Base-by-base conservation (phyloP, 2,113 vertebrate genomes). In the Perccottus glenii region DNA sequence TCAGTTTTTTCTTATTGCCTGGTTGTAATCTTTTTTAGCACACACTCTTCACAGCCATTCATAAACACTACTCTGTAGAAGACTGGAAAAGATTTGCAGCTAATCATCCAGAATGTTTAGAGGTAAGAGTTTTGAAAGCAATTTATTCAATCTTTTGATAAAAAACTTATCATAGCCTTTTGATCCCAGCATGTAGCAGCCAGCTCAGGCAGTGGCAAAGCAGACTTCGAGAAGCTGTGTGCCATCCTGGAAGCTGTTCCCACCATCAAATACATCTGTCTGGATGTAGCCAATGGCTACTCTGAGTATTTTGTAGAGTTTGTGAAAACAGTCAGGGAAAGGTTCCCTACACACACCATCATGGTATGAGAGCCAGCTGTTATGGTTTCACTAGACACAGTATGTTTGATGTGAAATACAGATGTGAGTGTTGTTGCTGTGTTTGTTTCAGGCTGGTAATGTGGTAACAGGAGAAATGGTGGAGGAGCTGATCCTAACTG, bases 391-490 rank as follows among this genome's bases (percentile, higher is more conserved):
- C 32, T 5, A 4, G n/a, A 55, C 49, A 55, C 35, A 1, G 2
- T 19, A 53, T 14, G 8, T n/a, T 50, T 55, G 2, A 19, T 48
- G 47, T 5, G 9, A 50, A 6, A 19, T 15, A 9, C n/a, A 58
- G n/a, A 5, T 42, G 12, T 43, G 19, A 47, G 11, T 10, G 8
- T 46, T 49, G 4, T 42, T 6, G 12, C 42, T 48, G 16, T 57
- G 40, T 61, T 47, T 3, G 5, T 69, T 52, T 61, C 85, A 99
- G 98, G 98, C 97, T 65, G 98, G 98, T 27, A 99, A 99, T 2
- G 98, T 99, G 85, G 98, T 99, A 50, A 99, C 97, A 0, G 98
- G 98, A 49, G 98, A 99, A 90, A 99, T 99, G 98, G 97, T 99
- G 64, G 98, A 99, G 79, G 98, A 99, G 73, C 96, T 99, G 50